Conservation (phyloP, 1,140 invertebrate genomes). For the Paracyclopina nana region DNA sequence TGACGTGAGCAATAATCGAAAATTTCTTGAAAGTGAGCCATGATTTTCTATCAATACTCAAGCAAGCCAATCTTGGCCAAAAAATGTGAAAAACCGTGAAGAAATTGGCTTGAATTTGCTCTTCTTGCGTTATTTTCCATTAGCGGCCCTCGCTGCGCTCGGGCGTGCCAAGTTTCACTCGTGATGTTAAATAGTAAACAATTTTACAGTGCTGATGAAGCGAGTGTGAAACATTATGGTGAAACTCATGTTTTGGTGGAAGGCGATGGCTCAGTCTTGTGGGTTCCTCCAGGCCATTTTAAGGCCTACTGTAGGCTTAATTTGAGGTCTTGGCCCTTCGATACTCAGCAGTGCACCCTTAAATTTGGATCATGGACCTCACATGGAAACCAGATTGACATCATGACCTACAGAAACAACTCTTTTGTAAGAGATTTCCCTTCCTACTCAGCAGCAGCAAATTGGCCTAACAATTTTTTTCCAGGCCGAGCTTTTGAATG, state of each 20-base stretch:
- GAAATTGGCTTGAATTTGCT: not conserved
- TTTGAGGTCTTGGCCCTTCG: slow-evolving; percentile 18
- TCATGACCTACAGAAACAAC: slow-evolving; percentile 14
- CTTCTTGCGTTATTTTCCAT: not conserved
- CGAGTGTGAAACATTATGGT: slow-evolving; percentile 1
- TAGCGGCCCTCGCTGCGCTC: not conserved
- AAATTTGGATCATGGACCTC: slow-evolving; percentile 19
- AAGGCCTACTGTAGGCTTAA: slow-evolving; percentile 19
- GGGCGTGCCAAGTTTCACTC: not conserved
- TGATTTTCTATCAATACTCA: too few relatives aligned
- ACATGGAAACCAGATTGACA: slow-evolving; percentile 18
- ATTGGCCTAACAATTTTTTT: slow-evolving; percentile 1
- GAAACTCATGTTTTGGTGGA: slow-evolving; percentile 16
- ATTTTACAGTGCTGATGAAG: slow-evolving; percentile 3
- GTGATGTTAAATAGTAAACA: not conserved
- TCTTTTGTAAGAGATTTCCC: slow-evolving; percentile 14
- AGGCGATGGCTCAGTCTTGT: slow-evolving; percentile 16
- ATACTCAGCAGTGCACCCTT: slow-evolving; percentile 16
- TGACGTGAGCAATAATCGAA: too few relatives aligned
- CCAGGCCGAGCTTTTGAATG: slow-evolving; percentile 6
- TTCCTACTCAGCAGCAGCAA: not conserved
- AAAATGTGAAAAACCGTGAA: not conserved
- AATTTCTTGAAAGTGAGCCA: too few relatives aligned
- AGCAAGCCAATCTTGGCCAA: too few relatives aligned
- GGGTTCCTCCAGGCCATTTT: slow-evolving; percentile 18